Base-by-base conservation (phyloP, 2,113 vertebrate species). In the Ictalurus furcatus region DNA sequence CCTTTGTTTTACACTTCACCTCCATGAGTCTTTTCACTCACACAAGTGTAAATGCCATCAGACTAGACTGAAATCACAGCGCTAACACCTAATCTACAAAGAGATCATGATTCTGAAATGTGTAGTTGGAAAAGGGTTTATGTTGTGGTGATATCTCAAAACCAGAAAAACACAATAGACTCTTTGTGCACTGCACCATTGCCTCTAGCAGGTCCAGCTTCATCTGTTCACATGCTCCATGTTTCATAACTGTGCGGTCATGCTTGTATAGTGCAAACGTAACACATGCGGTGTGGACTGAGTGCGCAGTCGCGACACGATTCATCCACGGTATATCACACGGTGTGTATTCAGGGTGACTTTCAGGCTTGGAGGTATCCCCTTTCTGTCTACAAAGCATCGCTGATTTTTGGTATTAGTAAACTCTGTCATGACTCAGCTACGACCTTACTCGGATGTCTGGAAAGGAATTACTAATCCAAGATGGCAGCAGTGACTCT, bases 391-490 rank as follows among this genome's bases (percentile, higher is more conserved):
- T 67, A n/a, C 73, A 81, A 84, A 82, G 78, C 30, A 11, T 69
- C 54, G 34, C 48, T 83, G 19, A 88, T 58, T n/a, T 83, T 63
- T 54, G 34, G 34, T 54, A 16, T 81, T 56, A 6, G 61, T 54
- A 25, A 48, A 87, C 37, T 86, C 19, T 9, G 52, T 76, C 56
- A 61, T 88, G 81, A 84, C 40, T 52, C 67, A 74, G 69, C 81
- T 76, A 25, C 87, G 34, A 54, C 85, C 69, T 83, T 85, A 63
- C 81, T 78, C 59, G 48, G 71, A 71, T 84, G 87, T 84, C 82
- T 81, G 69, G 56, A 65, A 84, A 67, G 54, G 86, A 85, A 85
- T 85, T 76, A 84, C 58, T 59, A 40, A n/a, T 88, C 40, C 65
- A 56, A 73, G 52, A 84, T 61, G 81, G 17, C 21, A 84, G 12